A percentile compares a stretch with the other conserved stretches of the same genome.
phyloP scores from a whole-genome alignment of 1,140 invertebrate genomes.

The Rhagoletis pomonella region DNA sequence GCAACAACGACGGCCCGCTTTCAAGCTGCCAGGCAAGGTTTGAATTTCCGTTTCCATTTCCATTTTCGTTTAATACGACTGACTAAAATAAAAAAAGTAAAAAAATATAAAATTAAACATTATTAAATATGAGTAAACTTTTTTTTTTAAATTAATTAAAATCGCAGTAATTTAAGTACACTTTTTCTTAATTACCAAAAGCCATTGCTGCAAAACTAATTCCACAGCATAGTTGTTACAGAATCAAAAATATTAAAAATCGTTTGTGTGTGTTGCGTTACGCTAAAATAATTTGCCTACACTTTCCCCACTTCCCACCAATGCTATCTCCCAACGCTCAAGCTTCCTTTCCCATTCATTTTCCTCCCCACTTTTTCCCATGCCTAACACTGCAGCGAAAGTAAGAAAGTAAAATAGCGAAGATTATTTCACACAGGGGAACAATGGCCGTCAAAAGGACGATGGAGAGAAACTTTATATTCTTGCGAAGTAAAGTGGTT shows the following conservation, averaged over 20 bases:
- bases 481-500: neutral
- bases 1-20: constrained; percentile 53
- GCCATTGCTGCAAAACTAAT: constrained; percentile 41
- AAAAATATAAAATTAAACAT: neutral
- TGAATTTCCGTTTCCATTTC: constrained; percentile 59
- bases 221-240: neutral
- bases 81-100: neutral
- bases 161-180: neutral
- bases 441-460: neutral
- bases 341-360: neutral
- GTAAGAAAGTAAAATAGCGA: neutral
- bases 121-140: neutral
- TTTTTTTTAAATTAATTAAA: neutral
- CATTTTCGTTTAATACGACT: constrained; percentile 18
- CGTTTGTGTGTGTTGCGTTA: neutral
- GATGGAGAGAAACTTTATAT: neutral
- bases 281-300: neutral
- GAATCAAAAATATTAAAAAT: neutral
- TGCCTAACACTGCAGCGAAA: constrained; percentile 20
- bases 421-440: constrained; percentile 2
- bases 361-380: neutral
- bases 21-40: constrained; percentile 74
- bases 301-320: neutral
- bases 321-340: neutral
- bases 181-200: constrained; percentile 7